These are phyloP conservation scores for Vulpes ferrilata DNA, from an alignment of 2,113 vertebrate species.

Conservation along the genomic window DNA sequence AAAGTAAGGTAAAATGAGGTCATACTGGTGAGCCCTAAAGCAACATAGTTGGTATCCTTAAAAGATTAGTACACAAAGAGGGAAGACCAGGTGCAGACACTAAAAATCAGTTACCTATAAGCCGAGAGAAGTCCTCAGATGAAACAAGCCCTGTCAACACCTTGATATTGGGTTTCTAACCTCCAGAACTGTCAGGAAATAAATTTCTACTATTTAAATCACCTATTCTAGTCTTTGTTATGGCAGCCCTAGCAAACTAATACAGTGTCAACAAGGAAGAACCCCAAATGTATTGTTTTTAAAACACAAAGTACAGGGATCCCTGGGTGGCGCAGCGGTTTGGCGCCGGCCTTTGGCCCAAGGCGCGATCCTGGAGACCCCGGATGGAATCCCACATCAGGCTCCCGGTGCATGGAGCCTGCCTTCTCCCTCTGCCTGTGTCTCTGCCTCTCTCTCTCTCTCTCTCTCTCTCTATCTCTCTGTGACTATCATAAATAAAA, in stretches of 20 bases:
- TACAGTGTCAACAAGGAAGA: not conserved
- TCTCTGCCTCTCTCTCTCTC: no score
- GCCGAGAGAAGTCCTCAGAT: not conserved
- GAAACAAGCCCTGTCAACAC: not conserved
- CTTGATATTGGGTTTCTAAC: not conserved
- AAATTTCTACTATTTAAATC: not conserved
- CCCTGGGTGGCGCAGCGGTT: not conserved
- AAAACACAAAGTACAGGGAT: not conserved
- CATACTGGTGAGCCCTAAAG: not conserved
- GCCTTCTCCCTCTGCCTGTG: no score
- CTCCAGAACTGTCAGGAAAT: not conserved
- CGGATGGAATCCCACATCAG: no score
- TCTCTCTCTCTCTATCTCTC: no score
- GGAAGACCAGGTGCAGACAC: not conserved
- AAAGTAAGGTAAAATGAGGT: conserved; percentile 28
- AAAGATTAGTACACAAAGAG: not conserved
- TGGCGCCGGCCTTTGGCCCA: no score
- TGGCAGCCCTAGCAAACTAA: not conserved
- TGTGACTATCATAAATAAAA: no score
- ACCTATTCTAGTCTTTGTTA: not conserved
- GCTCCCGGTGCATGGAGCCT: no score
- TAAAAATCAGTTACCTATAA: not conserved
- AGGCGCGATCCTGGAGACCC: no score
- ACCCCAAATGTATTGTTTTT: not conserved
- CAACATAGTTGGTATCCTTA: not conserved